Evolutionary conservation across 1,140 invertebrate species (phyloP).

Genomic region (Heliconius eleuchia): DNA sequence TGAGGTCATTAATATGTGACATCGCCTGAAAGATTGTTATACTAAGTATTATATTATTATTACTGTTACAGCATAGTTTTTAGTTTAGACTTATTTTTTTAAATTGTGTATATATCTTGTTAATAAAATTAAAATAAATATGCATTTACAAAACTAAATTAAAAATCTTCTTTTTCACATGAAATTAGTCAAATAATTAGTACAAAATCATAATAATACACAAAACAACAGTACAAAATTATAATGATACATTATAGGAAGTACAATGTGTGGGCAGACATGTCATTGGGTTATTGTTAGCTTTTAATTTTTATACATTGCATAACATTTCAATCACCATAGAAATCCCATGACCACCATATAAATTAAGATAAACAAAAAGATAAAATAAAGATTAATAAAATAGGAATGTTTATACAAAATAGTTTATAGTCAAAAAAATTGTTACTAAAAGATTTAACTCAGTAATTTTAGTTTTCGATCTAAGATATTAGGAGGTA

Average conservation of each 20-base stretch:
- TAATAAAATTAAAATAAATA: too few relatives aligned
- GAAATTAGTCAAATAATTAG: not conserved
- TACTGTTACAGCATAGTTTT: not conserved
- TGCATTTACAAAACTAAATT: too few relatives aligned
- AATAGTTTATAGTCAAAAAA: not conserved
- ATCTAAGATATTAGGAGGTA: not conserved
- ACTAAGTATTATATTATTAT: not conserved
- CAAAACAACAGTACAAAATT: not conserved
- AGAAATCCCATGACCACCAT: not conserved
- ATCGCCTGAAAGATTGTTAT: slow-evolving; percentile 70
- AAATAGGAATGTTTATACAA: not conserved
- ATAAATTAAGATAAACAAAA: not conserved
- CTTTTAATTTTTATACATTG: not conserved
- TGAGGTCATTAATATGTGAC: slow-evolving; percentile 83
- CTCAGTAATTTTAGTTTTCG: not conserved
- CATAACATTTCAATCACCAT: slow-evolving; percentile 15
- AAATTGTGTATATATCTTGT: too few relatives aligned
- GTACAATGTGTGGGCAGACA: not conserved
- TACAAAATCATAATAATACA: not conserved
- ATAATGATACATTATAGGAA: not conserved
- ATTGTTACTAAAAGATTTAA: not conserved
- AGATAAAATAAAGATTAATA: not conserved
- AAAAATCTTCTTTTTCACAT: not conserved
- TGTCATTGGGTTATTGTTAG: not conserved
- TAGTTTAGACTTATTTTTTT: not conserved